Evolutionary conservation across 2,888 invertebrate genomes (phyloP).

Genomic region (Eumacrocentrus americanus): DNA sequence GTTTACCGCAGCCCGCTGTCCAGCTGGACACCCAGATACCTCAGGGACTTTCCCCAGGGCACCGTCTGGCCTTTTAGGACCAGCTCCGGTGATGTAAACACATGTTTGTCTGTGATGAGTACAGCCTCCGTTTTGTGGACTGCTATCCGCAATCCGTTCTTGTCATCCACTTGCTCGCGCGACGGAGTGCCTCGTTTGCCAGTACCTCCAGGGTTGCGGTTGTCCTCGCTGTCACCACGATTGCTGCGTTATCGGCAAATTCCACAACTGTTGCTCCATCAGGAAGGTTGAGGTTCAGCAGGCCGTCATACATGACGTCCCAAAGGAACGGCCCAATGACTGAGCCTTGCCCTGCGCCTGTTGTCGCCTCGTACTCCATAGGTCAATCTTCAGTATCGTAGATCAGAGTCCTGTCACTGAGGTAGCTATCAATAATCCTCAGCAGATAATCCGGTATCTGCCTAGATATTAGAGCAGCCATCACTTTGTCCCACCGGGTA

Average conservation of each 20-base stretch:
- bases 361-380: conserved; percentile 4
- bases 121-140: conserved; percentile 24
- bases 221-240: conserved; percentile 5
- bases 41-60: background rate
- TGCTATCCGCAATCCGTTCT: conserved; percentile 9
- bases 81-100: background rate
- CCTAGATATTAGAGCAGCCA: background rate
- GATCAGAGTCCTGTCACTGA: conserved; percentile 5
- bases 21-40: conserved; percentile 7
- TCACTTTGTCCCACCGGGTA: conserved; percentile 16
- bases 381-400: conserved; percentile 20
- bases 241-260: background rate
- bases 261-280: conserved; percentile 2
- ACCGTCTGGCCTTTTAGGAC: background rate
- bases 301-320: conserved; percentile 27
- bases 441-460: conserved; percentile 12
- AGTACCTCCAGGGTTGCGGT: background rate
- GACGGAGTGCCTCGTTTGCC: conserved; percentile 6
- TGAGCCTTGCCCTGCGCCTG: conserved; percentile 25
- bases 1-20: too few relatives aligned
- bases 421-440: conserved; percentile 20
- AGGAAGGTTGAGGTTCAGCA: conserved; percentile 12
- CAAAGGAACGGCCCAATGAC: conserved; percentile 21
- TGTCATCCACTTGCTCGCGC: conserved; percentile 6
- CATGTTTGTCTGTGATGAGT: conserved; percentile 10